Percentiles rank a stretch among this genome's conserved stretches.
Evolutionary conservation across 2,113 vertebrate genomes (phyloP).

Genomic region (Mesoclemmys tuberculata): DNA sequence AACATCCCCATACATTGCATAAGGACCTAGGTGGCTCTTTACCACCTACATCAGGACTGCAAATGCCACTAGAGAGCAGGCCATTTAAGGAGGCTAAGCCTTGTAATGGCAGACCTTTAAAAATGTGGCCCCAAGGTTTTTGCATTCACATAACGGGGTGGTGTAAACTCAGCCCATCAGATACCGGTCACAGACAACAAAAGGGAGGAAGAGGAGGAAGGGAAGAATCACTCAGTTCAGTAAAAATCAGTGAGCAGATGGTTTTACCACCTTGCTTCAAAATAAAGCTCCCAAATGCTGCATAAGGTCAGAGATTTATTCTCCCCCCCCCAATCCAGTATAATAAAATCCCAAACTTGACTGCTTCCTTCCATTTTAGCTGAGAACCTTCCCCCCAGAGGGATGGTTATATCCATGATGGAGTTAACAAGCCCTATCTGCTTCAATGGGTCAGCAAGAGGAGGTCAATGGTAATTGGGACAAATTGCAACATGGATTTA

Average conservation of each 20-base stretch:
- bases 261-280: conserved; percentile 16
- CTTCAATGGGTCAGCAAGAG: conserved; percentile 56
- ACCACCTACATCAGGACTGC: no score
- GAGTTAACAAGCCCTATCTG: conserved; percentile 23
- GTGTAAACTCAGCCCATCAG: background rate
- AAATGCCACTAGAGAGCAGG: no score
- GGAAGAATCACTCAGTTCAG: background rate
- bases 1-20: no score
- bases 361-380: background rate
- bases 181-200: conserved; percentile 45
- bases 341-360: background rate
- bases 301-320: conserved; percentile 24
- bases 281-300: background rate
- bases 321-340: background rate
- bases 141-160: background rate
- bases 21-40: no score
- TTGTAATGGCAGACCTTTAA: background rate
- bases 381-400: background rate
- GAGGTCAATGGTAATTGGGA: no score
- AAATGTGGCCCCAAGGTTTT: background rate
- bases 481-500: no score
- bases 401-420: background rate
- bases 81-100: no score
- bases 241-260: conserved; percentile 65
- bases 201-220: conserved; percentile 12